These are phyloP conservation scores for Neogobius melanostomus DNA, from an alignment of 2,113 vertebrate genomes.

Conservation along the genomic window DNA sequence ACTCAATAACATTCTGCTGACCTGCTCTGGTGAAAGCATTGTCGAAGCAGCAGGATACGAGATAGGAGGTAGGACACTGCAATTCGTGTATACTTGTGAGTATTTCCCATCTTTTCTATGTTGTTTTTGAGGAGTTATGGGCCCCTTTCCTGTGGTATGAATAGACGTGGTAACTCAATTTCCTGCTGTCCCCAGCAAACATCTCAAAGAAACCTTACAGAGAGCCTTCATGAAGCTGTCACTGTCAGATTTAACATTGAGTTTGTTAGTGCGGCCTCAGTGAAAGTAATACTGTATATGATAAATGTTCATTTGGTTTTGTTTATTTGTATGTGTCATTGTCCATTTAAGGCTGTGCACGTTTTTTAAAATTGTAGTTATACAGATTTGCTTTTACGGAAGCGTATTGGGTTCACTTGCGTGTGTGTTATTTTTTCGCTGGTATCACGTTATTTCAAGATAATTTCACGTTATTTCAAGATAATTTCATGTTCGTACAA, in stretches of 20 bases:
- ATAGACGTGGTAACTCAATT: background rate
- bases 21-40: constrained; percentile 7
- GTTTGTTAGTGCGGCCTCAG: background rate
- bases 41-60: background rate
- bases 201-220: background rate
- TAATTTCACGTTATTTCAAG: too few species aligned
- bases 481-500: too few species aligned
- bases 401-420: too few species aligned
- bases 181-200: background rate
- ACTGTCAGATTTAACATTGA: background rate
- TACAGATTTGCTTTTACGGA: too few species aligned
- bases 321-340: too few species aligned
- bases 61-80: background rate
- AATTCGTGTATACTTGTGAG: constrained; percentile 26
- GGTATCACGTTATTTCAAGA: too few species aligned
- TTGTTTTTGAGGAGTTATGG: background rate
- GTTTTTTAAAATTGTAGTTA: too few species aligned
- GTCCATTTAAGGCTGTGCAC: too few species aligned
- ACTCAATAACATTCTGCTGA: constrained; percentile 49
- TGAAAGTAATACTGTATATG: background rate
- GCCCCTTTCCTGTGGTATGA: background rate
- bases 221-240: background rate
- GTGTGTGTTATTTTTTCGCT: too few species aligned
- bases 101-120: constrained; percentile 25
- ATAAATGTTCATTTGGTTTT: too few species aligned